Conservation (phyloP, 2,113 vertebrate species). For the Pluvianellus socialis region DNA sequence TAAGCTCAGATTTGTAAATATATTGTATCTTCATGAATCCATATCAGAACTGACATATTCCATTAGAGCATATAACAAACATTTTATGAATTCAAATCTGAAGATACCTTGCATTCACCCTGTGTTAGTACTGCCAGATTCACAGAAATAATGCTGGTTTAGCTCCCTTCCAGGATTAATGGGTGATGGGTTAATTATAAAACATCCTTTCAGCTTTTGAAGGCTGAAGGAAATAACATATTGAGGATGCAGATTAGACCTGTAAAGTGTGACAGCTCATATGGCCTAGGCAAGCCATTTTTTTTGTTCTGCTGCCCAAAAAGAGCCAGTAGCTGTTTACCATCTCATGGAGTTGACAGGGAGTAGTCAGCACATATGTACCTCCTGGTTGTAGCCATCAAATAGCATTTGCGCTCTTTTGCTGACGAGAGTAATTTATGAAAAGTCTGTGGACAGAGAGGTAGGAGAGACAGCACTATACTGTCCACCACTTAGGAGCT, state of each 20-base stretch:
- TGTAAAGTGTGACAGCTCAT: neutral
- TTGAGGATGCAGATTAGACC: neutral
- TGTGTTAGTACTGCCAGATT: neutral
- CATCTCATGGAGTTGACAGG: neutral
- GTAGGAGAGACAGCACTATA: neutral
- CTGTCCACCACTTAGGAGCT: neutral
- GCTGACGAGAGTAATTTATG: neutral
- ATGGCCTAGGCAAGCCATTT: neutral
- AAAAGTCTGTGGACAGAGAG: neutral
- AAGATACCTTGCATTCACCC: neutral
- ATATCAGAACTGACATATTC: neutral
- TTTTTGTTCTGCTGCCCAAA: neutral
- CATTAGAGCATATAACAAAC: neutral
- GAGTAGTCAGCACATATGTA: no score
- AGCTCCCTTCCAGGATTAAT: neutral
- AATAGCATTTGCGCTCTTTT: neutral
- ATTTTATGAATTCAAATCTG: neutral
- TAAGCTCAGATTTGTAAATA: neutral
- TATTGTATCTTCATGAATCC: neutral
- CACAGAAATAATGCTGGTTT: neutral
- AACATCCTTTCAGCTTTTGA: neutral
- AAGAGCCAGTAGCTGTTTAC: neutral
- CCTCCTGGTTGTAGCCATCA: neutral
- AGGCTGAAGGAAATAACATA: neutral
- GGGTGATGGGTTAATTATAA: neutral